These are phyloP conservation scores for Muraenolepis orangiensis DNA, from an alignment of 2,797 vertebrate species.

Conservation along the genomic window DNA sequence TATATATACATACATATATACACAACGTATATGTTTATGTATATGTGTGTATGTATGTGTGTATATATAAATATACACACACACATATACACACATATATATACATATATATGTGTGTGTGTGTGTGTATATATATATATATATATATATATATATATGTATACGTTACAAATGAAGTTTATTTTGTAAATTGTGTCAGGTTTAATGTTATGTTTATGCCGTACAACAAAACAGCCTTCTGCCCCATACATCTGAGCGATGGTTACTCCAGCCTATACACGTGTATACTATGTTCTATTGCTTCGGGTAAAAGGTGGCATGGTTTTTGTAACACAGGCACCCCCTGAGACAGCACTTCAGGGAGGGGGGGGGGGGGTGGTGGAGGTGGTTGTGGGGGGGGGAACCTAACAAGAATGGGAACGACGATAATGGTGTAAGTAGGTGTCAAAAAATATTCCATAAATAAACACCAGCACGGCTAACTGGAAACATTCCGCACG, in stretches of 20 bases:
- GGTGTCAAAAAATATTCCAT: constrained; percentile 82
- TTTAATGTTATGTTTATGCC: not conserved
- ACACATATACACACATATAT: too few relatives aligned
- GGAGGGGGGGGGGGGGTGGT: too few relatives aligned
- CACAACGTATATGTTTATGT: not conserved
- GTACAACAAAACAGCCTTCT: not conserved
- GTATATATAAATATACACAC: too few relatives aligned
- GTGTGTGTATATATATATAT: too few relatives aligned
- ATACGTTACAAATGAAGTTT: not conserved
- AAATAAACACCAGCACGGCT: constrained; percentile 76
- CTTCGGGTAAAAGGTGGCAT: constrained; percentile 40
- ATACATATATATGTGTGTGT: not conserved
- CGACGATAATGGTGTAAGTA: constrained; percentile 78
- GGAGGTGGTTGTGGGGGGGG: too few relatives aligned
- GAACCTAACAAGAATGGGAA: constrained; percentile 52
- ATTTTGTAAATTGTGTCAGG: not conserved
- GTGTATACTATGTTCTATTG: not conserved
- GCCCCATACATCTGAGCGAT: not conserved
- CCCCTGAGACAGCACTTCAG: constrained; percentile 52
- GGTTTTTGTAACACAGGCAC: constrained; percentile 51
- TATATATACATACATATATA: not conserved
- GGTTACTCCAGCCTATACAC: not conserved
- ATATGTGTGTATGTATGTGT: not conserved
- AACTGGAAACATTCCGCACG: constrained; percentile 72
- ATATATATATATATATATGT: not conserved